Evolutionary conservation across 2,113 vertebrate genomes (phyloP).

Genomic region (Elephantulus edwardii): DNA sequence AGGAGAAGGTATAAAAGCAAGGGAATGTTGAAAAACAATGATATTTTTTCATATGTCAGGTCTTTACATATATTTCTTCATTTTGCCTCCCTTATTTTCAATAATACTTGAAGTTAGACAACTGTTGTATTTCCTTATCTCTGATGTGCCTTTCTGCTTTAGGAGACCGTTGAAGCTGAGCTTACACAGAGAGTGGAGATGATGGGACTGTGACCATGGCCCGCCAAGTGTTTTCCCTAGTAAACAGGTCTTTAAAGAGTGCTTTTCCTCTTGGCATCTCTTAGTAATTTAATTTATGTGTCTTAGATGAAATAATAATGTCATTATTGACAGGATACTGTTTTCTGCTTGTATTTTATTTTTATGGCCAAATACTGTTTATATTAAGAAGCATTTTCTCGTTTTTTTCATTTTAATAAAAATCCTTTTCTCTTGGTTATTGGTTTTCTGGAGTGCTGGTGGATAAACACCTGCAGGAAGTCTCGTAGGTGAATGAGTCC

Average conservation of each 20-base stretch:
- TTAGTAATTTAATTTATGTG: conserved; percentile 24
- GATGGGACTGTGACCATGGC: conserved; percentile 72
- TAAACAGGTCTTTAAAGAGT: not conserved
- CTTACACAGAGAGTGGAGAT: conserved; percentile 83
- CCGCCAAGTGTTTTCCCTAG: conserved; percentile 5
- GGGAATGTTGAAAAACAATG: not conserved
- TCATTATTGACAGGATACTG: conserved; percentile 22
- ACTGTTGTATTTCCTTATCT: not conserved
- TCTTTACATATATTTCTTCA: no score
- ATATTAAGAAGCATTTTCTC: conserved; percentile 24
- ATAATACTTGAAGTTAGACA: no score
- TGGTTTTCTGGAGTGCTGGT: not conserved
- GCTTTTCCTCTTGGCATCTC: not conserved
- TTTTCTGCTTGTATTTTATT: conserved; percentile 32
- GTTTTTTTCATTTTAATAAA: not conserved
- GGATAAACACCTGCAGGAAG: not conserved
- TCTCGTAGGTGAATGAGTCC: not conserved
- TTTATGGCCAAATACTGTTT: conserved; percentile 51
- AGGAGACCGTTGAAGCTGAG: conserved; percentile 86
- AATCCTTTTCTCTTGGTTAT: not conserved
- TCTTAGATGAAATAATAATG: conserved; percentile 36
- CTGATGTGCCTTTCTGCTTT: conserved; percentile 35
- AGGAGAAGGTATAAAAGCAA: not conserved
- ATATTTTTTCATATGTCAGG: no score
- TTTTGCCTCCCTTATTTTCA: no score